Conservation (phyloP, 2,797 vertebrate species). For the Diplodus sargus region DNA sequence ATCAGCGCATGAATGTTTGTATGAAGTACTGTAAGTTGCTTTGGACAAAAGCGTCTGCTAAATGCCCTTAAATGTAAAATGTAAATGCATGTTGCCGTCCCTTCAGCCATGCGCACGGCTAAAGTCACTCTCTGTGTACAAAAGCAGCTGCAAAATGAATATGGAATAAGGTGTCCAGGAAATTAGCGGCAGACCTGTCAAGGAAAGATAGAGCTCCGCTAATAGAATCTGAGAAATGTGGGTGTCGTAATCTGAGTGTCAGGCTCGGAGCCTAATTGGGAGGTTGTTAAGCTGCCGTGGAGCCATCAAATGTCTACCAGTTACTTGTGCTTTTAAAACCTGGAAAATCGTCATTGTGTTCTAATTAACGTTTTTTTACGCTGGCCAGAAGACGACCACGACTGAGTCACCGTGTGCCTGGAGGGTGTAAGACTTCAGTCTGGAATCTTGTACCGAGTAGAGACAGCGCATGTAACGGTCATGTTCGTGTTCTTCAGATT, state of each 20-base stretch:
- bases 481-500: too few species aligned
- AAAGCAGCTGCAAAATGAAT: background rate
- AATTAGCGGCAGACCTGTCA: slow-evolving; percentile 46
- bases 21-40: too few species aligned
- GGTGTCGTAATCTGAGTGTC: slow-evolving; percentile 48
- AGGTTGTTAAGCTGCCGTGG: slow-evolving; percentile 39
- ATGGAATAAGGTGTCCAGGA: slow-evolving; percentile 27
- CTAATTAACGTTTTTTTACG: slow-evolving; percentile 51
- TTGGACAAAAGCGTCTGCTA: too few species aligned
- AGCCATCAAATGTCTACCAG: slow-evolving; percentile 60
- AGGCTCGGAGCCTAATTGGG: slow-evolving; percentile 63
- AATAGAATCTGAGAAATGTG: slow-evolving; percentile 52
- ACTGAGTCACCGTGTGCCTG: background rate
- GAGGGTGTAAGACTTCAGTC: too few species aligned
- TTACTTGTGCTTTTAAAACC: slow-evolving; percentile 48
- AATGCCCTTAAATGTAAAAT: too few species aligned
- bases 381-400: slow-evolving; percentile 5
- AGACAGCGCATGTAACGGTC: too few species aligned
- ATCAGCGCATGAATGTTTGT: too few species aligned
- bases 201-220: slow-evolving; percentile 29
- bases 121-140: background rate
- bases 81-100: background rate
- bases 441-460: too few species aligned
- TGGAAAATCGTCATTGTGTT: slow-evolving; percentile 36
- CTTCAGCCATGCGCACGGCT: background rate